These are phyloP conservation scores for Enteromius mattozi DNA, from an alignment of 2,797 vertebrate genomes.

Conservation along the genomic window DNA sequence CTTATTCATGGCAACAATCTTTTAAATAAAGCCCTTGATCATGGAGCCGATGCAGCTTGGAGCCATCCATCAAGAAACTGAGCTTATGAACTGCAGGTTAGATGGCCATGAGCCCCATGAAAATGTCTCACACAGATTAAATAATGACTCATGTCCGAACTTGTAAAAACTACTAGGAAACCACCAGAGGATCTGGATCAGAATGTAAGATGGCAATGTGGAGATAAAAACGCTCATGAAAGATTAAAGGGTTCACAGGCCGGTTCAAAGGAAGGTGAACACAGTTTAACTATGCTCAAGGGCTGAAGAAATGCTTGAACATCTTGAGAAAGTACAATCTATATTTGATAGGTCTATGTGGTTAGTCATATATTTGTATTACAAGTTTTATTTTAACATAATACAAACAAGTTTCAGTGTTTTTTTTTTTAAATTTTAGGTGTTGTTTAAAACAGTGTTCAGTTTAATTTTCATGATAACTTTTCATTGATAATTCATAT, in stretches of 20 bases:
- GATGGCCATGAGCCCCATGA: not conserved
- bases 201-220: not conserved
- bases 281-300: slow-evolving; percentile 8
- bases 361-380: not conserved
- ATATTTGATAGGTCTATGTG: not conserved
- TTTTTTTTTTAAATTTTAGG: not conserved
- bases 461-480: not conserved
- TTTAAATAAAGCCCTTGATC: slow-evolving; percentile 21
- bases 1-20: slow-evolving; percentile 18
- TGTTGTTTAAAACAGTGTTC: not conserved
- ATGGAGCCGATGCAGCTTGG: not conserved
- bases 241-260: slow-evolving; percentile 24
- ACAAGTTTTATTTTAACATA: not conserved
- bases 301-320: not conserved
- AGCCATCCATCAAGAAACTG: slow-evolving; percentile 5
- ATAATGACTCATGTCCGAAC: slow-evolving; percentile 21
- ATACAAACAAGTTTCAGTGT: not conserved
- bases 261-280: slow-evolving; percentile 16
- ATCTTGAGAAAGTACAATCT: not conserved
- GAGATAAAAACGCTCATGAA: slow-evolving; percentile 21
- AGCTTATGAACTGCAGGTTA: slow-evolving; percentile 35
- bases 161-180: slow-evolving; percentile 25
- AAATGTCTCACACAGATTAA: slow-evolving; percentile 8
- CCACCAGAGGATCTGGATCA: slow-evolving; percentile 18
- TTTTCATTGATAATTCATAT: not conserved